Conservation (phyloP, 2,113 vertebrate species). For the Grallaria varia region DNA sequence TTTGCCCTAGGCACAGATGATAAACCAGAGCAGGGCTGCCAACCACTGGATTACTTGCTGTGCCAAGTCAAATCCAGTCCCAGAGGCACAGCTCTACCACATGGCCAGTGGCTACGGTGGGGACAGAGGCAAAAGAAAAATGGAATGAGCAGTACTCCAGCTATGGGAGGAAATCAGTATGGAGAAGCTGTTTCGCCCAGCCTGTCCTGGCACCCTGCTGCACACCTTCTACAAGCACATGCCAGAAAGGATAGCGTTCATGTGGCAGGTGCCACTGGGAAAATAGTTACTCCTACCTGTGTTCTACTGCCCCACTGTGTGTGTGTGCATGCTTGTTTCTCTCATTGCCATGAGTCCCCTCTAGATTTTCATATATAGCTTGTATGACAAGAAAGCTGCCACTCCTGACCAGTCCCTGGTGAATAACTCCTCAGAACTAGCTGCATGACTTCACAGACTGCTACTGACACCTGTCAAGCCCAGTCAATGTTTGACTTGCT, state of each 20-base stretch:
- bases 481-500: background rate
- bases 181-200: background rate
- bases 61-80: background rate
- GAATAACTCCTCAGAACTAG: background rate
- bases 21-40: background rate
- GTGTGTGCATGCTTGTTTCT: background rate
- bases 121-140: background rate
- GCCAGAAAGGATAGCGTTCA: background rate
- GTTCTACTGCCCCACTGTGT: background rate
- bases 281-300: background rate
- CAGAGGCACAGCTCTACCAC: fast-evolving
- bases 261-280: too few species aligned
- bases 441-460: background rate
- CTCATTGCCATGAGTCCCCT: background rate
- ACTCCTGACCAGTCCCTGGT: background rate
- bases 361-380: background rate
- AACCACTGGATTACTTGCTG: background rate
- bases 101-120: background rate
- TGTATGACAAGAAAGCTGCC: background rate
- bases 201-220: background rate
- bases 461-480: background rate
- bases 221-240: background rate
- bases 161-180: background rate
- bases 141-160: background rate
- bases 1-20: background rate